These are phyloP conservation scores for Acanthoscelides obtectus DNA, from an alignment of 2,888 invertebrate species.

Conservation along the genomic window DNA sequence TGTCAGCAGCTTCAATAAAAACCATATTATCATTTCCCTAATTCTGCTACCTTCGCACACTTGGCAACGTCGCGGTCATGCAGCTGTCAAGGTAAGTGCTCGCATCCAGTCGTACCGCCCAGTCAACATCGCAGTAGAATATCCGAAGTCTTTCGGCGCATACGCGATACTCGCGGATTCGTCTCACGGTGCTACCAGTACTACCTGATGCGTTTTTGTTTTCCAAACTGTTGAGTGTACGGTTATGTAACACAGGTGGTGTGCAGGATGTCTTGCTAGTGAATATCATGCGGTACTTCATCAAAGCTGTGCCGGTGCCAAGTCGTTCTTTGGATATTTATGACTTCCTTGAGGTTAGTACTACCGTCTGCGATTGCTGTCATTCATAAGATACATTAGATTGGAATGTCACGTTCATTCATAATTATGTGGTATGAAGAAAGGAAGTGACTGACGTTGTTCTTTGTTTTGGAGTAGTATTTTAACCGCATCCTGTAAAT, in stretches of 20 bases:
- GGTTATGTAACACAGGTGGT: not conserved
- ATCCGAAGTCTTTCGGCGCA: not conserved
- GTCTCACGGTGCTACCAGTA: not conserved
- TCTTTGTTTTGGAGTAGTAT: no score
- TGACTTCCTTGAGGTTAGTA: not conserved
- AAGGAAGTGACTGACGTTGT: not conserved
- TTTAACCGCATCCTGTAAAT: no score
- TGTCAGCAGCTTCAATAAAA: no score
- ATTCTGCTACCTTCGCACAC: not conserved
- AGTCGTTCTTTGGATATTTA: not conserved
- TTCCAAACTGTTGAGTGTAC: not conserved
- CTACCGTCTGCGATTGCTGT: not conserved
- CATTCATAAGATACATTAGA: not conserved
- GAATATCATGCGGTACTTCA: not conserved
- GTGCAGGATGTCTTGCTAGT: not conserved
- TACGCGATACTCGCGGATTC: not conserved
- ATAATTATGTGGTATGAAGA: not conserved
- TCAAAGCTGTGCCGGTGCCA: not conserved
- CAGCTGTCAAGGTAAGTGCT: not conserved
- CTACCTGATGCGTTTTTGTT: not conserved
- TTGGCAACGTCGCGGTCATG: not conserved
- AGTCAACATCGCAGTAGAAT: not conserved
- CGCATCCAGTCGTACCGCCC: not conserved
- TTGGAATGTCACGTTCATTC: not conserved
- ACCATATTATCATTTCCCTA: no score